A percentile compares a stretch with the other conserved stretches of the same genome.
phyloP scores from a whole-genome alignment of 2,113 vertebrate genomes.

The Illadopsis cleaveri region DNA sequence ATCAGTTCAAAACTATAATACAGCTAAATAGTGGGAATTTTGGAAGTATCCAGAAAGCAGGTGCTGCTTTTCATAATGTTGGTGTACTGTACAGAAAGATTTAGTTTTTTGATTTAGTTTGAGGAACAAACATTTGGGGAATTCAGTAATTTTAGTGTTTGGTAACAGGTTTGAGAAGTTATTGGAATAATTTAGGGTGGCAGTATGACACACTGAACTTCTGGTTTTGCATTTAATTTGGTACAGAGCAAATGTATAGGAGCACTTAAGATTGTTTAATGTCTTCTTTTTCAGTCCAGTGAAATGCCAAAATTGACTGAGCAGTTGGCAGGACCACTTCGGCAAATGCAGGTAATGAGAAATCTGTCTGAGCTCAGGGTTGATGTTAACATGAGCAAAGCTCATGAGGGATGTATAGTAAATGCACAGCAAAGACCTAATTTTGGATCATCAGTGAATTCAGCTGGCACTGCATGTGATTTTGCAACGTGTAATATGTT shows the following conservation, averaged over 20 bases:
- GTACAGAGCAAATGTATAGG: background rate
- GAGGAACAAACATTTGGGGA: background rate
- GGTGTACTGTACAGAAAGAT: background rate
- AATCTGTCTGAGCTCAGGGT: background rate
- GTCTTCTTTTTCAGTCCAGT: constrained; percentile 80
- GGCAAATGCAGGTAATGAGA: constrained; percentile 94
- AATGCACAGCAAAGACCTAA: fast-evolving
- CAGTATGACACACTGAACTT: background rate
- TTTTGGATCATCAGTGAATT: background rate
- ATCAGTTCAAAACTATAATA: background rate
- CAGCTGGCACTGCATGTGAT: background rate
- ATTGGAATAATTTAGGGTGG: background rate
- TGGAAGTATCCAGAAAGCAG: background rate
- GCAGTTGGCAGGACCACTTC: constrained; percentile 91
- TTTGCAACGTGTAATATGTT: background rate
- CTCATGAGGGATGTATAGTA: background rate
- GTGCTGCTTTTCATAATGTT: background rate
- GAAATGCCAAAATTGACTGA: constrained; percentile 98
- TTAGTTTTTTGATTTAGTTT: background rate
- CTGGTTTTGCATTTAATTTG: background rate
- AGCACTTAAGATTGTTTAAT: background rate
- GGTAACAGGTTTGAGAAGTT: background rate
- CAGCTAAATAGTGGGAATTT: background rate
- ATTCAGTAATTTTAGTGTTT: background rate
- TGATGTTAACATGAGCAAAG: background rate